Evolutionary conservation across 2,797 vertebrate genomes (phyloP).

Genomic region (Myotis myotis): DNA sequence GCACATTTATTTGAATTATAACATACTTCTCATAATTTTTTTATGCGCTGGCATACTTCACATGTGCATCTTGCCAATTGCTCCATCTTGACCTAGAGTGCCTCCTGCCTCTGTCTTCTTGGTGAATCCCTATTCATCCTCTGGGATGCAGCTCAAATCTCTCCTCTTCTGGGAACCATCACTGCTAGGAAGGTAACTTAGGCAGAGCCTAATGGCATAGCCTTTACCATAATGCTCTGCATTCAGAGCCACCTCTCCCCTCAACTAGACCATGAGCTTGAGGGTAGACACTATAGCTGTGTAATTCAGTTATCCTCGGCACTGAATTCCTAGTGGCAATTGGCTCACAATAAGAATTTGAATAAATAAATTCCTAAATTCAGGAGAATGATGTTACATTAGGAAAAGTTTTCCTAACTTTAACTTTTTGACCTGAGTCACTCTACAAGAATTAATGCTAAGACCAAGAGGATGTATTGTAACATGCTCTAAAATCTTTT

Average conservation of each 20-base stretch:
- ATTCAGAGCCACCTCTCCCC: background rate
- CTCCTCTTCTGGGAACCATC: background rate
- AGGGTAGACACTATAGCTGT: background rate
- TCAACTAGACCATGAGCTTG: background rate
- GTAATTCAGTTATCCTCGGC: background rate
- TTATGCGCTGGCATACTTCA: background rate
- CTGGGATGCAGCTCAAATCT: background rate
- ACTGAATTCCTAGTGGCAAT: background rate
- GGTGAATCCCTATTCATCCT: background rate
- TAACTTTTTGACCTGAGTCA: background rate
- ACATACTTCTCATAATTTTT: slow-evolving; percentile 1
- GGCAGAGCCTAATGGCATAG: background rate
- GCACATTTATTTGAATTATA: background rate
- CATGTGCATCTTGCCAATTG: background rate
- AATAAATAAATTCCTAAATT: background rate
- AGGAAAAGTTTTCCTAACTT: background rate
- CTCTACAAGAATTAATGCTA: background rate
- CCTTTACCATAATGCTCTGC: background rate
- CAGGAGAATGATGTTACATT: background rate
- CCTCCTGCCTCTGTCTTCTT: background rate
- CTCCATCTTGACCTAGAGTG: background rate
- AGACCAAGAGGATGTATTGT: background rate
- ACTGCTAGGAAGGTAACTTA: background rate
- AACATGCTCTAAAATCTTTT: background rate
- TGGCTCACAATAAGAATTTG: background rate